phyloP scores from a whole-genome alignment of 2,888 invertebrate species.

The Epinotia demarniana region DNA sequence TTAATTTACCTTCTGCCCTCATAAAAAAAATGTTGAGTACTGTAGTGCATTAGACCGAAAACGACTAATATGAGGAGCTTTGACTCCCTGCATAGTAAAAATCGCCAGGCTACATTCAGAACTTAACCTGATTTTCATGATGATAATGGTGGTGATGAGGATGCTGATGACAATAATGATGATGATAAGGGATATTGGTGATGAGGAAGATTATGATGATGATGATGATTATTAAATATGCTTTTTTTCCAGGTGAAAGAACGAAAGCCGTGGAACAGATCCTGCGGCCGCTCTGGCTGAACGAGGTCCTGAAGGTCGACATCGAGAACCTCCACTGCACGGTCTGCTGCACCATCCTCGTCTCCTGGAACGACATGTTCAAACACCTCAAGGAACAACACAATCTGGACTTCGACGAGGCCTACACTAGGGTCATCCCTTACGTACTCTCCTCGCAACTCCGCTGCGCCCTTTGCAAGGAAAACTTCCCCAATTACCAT shows the following conservation, averaged over 20 bases:
- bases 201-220: too few species aligned
- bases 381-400: conserved; percentile 62
- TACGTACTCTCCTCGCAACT: conserved; percentile 54
- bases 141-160: too few species aligned
- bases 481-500: conserved; percentile 56
- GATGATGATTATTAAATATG: too few species aligned
- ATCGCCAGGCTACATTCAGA: too few species aligned
- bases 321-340: conserved; percentile 61
- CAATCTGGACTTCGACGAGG: conserved; percentile 55
- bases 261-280: conserved; percentile 55
- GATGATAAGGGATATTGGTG: too few species aligned
- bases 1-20: too few species aligned
- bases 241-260: conserved; percentile 47
- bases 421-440: conserved; percentile 62
- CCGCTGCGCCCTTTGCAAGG: conserved; percentile 62
- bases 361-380: conserved; percentile 65
- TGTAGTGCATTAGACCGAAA: too few species aligned
- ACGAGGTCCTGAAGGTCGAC: conserved; percentile 69
- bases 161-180: too few species aligned
- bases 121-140: too few species aligned
- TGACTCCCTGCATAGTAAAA: too few species aligned
- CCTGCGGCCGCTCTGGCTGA: conserved; percentile 62
- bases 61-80: too few species aligned
- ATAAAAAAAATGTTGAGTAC: too few species aligned
- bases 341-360: conserved; percentile 53